These are phyloP conservation scores for Drosophila hamatofila DNA, from an alignment of 2,888 invertebrate genomes.

Conservation along the genomic window DNA sequence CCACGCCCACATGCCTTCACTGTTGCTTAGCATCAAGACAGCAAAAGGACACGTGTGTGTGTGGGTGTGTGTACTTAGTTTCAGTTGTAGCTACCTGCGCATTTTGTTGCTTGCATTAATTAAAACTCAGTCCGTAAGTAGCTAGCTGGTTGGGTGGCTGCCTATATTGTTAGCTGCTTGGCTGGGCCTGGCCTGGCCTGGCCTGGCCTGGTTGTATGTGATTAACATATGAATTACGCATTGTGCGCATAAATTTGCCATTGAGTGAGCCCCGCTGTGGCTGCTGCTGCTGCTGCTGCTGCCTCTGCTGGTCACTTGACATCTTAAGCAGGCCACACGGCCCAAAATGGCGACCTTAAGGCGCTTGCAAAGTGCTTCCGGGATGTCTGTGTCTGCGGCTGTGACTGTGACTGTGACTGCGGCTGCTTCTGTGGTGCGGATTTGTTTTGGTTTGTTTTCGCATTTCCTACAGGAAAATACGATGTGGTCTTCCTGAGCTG, in stretches of 20 bases:
- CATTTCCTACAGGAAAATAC: slow-evolving; percentile 51
- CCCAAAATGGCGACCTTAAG: slow-evolving; percentile 67
- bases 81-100: slow-evolving; percentile 47
- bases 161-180: slow-evolving; percentile 13
- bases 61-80: slow-evolving; percentile 16
- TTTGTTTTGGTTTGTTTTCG: slow-evolving; percentile 29
- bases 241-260: slow-evolving; percentile 79
- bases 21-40: slow-evolving; percentile 20
- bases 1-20: slow-evolving; percentile 26
- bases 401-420: slow-evolving; percentile 16
- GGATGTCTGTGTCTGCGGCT: slow-evolving; percentile 28
- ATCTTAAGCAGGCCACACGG: slow-evolving; percentile 63
- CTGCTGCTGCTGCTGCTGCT: too few species aligned
- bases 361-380: slow-evolving; percentile 70
- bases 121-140: slow-evolving; percentile 55
- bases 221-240: slow-evolving; percentile 79
- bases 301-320: slow-evolving; percentile 72
- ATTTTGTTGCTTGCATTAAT: slow-evolving; percentile 71
- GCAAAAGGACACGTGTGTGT: background rate
- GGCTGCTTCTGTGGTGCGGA: slow-evolving; percentile 10
- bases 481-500: slow-evolving; percentile 39
- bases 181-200: slow-evolving; percentile 8
- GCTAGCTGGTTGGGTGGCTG: slow-evolving; percentile 17
- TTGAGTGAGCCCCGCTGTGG: slow-evolving; percentile 47
- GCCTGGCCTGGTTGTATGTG: slow-evolving; percentile 47